Percentiles rank a stretch among this genome's conserved stretches.
Evolutionary conservation across 1,140 invertebrate species (phyloP).

Genomic region (Pseudoatta argentina): DNA sequence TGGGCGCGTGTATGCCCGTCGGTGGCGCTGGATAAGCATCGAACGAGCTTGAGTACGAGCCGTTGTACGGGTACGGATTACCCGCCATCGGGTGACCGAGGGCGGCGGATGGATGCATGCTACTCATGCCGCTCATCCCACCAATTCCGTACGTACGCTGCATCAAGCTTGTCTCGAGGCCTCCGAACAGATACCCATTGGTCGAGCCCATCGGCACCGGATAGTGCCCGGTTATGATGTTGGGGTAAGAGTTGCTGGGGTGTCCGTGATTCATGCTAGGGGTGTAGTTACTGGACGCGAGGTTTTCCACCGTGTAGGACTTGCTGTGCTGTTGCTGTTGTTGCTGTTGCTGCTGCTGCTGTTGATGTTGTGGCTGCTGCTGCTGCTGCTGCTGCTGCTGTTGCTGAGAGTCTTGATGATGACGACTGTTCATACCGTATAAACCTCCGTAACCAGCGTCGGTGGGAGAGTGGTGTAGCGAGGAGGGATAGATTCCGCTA

Average conservation of each 20-base stretch:
- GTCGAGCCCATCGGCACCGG: constrained; percentile 83
- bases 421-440: constrained; percentile 79
- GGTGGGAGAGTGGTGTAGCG: constrained; percentile 80
- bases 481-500: constrained; percentile 76
- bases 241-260: constrained; percentile 81
- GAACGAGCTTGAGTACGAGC: constrained; percentile 84
- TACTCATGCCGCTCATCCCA: constrained; percentile 81
- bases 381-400: constrained; percentile 63
- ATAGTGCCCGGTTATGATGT: constrained; percentile 84
- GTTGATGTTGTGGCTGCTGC: constrained; percentile 73
- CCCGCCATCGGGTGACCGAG: constrained; percentile 81
- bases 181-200: constrained; percentile 84
- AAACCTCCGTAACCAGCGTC: constrained; percentile 80
- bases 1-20: constrained; percentile 82
- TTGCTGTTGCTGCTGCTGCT: constrained; percentile 79
- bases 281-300: constrained; percentile 85
- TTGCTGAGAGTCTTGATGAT: constrained; percentile 71
- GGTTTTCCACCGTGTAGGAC: constrained; percentile 85
- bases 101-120: constrained; percentile 83
- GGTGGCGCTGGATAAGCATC: constrained; percentile 83
- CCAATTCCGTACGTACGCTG: constrained; percentile 84
- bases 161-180: constrained; percentile 84
- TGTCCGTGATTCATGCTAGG: constrained; percentile 81
- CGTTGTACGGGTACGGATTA: constrained; percentile 84
- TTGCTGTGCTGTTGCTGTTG: constrained; percentile 84